Percentiles rank a stretch among this genome's conserved stretches.
Evolutionary conservation across 1,140 invertebrate genomes (phyloP).

Genomic region (Drosophila santomea): DNA sequence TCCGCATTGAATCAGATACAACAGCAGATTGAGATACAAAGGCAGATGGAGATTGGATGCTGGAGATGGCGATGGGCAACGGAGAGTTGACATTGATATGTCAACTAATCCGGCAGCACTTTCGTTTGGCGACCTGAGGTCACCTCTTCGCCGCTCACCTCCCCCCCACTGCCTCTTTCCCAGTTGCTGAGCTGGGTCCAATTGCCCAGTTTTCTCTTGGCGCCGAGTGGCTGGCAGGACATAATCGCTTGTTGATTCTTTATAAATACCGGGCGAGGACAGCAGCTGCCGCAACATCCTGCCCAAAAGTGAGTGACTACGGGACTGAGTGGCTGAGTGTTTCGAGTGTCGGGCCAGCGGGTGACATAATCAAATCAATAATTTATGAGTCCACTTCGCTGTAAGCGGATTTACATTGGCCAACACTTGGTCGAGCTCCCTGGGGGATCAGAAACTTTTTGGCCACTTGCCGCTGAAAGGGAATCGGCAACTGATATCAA

Average conservation of each 20-base stretch:
- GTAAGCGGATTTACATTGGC: conserved; percentile 78
- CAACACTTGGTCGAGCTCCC: conserved; percentile 52
- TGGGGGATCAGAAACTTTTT: conserved; percentile 50
- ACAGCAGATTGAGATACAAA: conserved; percentile 31
- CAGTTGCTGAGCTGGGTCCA: background rate
- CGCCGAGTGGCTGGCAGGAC: conserved; percentile 63
- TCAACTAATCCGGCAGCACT: conserved; percentile 72
- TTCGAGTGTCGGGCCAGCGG: conserved; percentile 24
- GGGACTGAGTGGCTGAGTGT: background rate
- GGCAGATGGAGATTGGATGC: conserved; percentile 1
- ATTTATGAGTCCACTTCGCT: conserved; percentile 79
- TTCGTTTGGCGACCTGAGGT: conserved; percentile 37
- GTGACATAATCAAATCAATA: conserved; percentile 83
- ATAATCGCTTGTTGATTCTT: conserved; percentile 81
- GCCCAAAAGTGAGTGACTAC: conserved; percentile 11
- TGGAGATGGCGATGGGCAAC: conserved; percentile 7
- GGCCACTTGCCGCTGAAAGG: conserved; percentile 38
- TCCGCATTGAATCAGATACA: conserved; percentile 33
- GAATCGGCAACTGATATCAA: conserved; percentile 77
- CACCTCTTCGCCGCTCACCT: conserved; percentile 3
- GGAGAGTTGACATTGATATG: conserved; percentile 46
- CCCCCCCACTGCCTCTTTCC: background rate
- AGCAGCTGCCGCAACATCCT: conserved; percentile 45
- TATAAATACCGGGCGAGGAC: conserved; percentile 69
- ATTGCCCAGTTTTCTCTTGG: background rate